phyloP scores from a whole-genome alignment of 2,888 invertebrate genomes.

The Spicauda simplicius region DNA sequence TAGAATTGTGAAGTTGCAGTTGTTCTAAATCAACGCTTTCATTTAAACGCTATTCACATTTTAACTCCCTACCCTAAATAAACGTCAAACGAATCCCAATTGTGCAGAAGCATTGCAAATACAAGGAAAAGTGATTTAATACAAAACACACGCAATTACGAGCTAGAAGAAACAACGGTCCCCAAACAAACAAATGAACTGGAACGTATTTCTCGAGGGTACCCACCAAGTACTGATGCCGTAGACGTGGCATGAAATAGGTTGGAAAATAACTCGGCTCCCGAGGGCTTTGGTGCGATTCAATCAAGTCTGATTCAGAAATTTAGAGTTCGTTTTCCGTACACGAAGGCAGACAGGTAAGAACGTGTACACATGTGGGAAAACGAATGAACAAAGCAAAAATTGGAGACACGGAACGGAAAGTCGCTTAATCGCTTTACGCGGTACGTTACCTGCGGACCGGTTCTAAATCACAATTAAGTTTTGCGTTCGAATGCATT shows the following conservation, averaged over 20 bases:
- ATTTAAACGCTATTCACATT: background rate
- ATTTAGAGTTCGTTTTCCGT: constrained; percentile 80
- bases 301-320: constrained; percentile 82
- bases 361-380: constrained; percentile 63
- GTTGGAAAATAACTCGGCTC: constrained; percentile 80
- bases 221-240: constrained; percentile 50
- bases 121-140: constrained; percentile 38
- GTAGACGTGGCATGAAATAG: constrained; percentile 74
- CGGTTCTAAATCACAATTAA: constrained; percentile 49
- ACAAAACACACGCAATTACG: constrained; percentile 45
- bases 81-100: constrained; percentile 11
- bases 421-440: constrained; percentile 59
- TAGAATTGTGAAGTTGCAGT: background rate
- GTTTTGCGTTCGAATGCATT: constrained; percentile 43
- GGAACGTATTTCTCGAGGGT: constrained; percentile 77
- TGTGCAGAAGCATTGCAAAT: background rate
- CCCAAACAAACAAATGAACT: constrained; percentile 79
- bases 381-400: constrained; percentile 62
- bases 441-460: constrained; percentile 55
- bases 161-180: constrained; percentile 61
- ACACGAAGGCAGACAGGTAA: constrained; percentile 14
- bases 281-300: constrained; percentile 78
- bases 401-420: constrained; percentile 53
- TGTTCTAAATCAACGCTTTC: background rate
- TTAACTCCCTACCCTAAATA: background rate